A percentile compares a stretch with the other conserved stretches of the same genome.
Conservation (phyloP, 92 coral and sea anemone species). For the Isaurus tuberculatus region DNA sequence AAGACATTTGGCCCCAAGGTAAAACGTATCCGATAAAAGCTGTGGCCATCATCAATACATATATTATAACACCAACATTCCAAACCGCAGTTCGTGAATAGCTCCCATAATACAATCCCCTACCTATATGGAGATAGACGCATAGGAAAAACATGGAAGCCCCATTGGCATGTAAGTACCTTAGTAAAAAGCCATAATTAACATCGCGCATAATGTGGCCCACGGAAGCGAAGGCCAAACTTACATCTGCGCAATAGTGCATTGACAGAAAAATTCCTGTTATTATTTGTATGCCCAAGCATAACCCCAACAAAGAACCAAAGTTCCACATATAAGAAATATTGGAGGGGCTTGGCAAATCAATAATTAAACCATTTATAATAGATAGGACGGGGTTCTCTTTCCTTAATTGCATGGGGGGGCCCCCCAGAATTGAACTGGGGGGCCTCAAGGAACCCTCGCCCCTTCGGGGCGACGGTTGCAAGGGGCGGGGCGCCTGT, state of each 20-base stretch:
- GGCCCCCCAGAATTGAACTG: conserved; percentile 48
- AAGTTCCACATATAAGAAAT: conserved; percentile 87
- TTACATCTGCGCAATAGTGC: conserved; percentile 58
- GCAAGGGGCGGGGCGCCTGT: neutral
- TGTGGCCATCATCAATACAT: conserved; percentile 64
- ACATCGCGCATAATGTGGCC: conserved; percentile 63
- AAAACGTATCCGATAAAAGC: conserved; percentile 64
- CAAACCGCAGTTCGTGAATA: conserved; percentile 53
- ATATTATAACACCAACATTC: conserved; percentile 74
- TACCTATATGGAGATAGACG: conserved; percentile 56
- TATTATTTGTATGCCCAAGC: conserved; percentile 50
- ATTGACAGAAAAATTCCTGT: conserved; percentile 58
- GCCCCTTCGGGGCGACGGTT: conserved; percentile 12
- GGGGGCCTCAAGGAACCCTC: conserved; percentile 20
- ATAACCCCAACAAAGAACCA: conserved; percentile 61
- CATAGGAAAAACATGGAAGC: conserved; percentile 56
- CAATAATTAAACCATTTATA: conserved; percentile 78
- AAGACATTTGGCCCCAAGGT: conserved; percentile 71
- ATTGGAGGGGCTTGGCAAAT: conserved; percentile 87
- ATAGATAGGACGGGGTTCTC: conserved; percentile 79
- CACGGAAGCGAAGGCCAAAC: conserved; percentile 50
- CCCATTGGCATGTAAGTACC: conserved; percentile 57
- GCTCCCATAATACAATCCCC: conserved; percentile 66
- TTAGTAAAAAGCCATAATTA: conserved; percentile 47
- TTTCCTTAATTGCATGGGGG: conserved; percentile 75